phyloP scores from a whole-genome alignment of 1,140 invertebrate genomes.

The Eupeodes corollae region DNA sequence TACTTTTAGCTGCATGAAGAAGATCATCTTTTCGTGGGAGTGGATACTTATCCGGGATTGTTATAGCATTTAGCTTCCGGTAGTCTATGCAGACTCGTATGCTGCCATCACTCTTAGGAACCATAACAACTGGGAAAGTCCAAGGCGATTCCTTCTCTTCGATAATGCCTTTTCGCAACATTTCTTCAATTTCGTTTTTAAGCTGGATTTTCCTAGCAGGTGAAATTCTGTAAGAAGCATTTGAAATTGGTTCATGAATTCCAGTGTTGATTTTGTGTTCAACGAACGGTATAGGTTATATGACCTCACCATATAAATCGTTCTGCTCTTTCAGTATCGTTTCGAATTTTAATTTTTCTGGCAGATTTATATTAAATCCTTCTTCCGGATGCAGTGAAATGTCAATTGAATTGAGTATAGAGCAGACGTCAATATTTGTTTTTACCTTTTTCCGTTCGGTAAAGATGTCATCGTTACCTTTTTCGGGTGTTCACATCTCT shows the following conservation, averaged over 20 bases:
- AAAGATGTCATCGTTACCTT: too few species aligned
- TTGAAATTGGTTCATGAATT: background rate
- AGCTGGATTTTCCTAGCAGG: constrained; percentile 8
- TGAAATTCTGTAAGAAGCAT: too few species aligned
- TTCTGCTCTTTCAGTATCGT: too few species aligned
- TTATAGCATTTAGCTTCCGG: constrained; percentile 24
- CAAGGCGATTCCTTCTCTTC: constrained; percentile 20
- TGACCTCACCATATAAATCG: background rate
- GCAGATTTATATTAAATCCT: too few species aligned
- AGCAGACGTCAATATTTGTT: too few species aligned
- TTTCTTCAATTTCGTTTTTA: constrained; percentile 11
- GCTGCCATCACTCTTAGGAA: background rate
- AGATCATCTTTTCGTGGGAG: constrained; percentile 38
- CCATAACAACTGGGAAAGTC: too few species aligned
- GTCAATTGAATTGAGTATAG: too few species aligned
- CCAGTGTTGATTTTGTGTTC: constrained; percentile 2
- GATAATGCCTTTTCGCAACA: constrained; percentile 33
- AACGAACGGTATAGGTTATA: background rate
- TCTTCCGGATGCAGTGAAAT: too few species aligned
- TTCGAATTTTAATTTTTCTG: too few species aligned
- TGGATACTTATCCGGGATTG: constrained; percentile 31
- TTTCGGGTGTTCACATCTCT: too few species aligned
- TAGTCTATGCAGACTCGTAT: constrained; percentile 19
- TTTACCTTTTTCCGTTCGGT: too few species aligned
- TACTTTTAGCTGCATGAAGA: constrained; percentile 24